A percentile compares a stretch with the other conserved stretches of the same genome.
phyloP scores from a whole-genome alignment of 2,113 vertebrate genomes.

The Myotis brandtii region DNA sequence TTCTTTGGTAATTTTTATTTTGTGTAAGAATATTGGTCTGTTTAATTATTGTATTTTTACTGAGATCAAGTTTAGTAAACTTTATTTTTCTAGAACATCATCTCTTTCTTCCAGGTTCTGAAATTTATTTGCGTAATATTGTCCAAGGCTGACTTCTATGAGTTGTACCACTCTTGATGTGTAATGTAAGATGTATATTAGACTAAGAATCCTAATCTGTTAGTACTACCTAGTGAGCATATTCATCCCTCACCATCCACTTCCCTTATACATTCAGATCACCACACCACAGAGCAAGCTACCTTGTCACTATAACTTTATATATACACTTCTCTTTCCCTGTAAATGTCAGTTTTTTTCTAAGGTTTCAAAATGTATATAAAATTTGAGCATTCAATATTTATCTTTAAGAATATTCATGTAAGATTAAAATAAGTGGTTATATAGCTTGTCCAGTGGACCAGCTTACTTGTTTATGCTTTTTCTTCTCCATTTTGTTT shows the following conservation, averaged over 20 bases:
- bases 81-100: neutral
- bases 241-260: neutral
- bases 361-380: neutral
- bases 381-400: neutral
- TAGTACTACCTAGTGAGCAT: neutral
- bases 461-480: neutral
- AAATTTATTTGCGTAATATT: neutral
- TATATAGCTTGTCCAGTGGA: neutral
- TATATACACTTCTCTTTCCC: neutral
- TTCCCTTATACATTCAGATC: neutral
- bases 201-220: neutral
- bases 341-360: neutral
- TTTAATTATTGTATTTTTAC: neutral
- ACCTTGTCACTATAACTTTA: neutral
- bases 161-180: neutral
- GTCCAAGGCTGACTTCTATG: neutral
- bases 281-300: neutral
- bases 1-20: constrained; percentile 9
- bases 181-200: neutral
- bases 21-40: neutral
- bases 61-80: neutral
- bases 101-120: neutral
- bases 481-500: neutral
- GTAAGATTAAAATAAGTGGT: neutral
- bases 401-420: constrained; percentile 2